Percentiles rank a stretch among this genome's conserved stretches.
These are phyloP conservation scores for Chionoecetes opilio DNA, from an alignment of 1,140 invertebrate genomes.

Conservation along the genomic window DNA sequence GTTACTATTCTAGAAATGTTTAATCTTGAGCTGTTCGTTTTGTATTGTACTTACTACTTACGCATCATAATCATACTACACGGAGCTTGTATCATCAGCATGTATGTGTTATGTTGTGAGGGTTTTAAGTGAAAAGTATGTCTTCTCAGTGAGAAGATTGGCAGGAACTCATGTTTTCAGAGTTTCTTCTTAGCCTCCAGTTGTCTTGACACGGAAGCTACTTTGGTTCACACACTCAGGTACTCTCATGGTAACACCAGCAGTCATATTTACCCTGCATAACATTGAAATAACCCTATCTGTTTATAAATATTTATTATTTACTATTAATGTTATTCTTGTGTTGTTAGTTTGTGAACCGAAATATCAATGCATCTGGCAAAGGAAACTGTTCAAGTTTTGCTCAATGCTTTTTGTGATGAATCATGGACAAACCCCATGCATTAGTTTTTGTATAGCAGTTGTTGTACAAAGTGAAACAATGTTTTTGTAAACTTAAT, in stretches of 20 bases:
- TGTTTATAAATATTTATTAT: constrained; percentile 78
- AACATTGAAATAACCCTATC: constrained; percentile 74
- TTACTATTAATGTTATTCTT: constrained; percentile 78
- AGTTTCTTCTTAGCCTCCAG: constrained; percentile 55
- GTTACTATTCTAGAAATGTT: constrained; percentile 73
- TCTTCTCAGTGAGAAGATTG: constrained; percentile 78
- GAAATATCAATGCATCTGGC: constrained; percentile 73
- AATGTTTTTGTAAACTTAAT: constrained; percentile 77
- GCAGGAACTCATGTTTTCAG: constrained; percentile 60
- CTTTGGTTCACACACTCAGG: constrained; percentile 77
- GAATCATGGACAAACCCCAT: constrained; percentile 76
- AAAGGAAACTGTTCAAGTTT: constrained; percentile 77
- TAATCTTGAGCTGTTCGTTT: constrained; percentile 71
- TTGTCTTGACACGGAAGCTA: constrained; percentile 47
- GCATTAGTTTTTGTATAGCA: constrained; percentile 80
- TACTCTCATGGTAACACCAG: constrained; percentile 74
- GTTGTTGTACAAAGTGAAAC: constrained; percentile 79
- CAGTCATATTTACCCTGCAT: constrained; percentile 77
- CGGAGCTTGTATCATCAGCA: constrained; percentile 77
- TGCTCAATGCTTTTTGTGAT: constrained; percentile 80
- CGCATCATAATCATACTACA: constrained; percentile 76
- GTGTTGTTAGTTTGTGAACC: constrained; percentile 74
- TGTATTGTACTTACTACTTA: constrained; percentile 76
- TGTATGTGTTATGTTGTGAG: constrained; percentile 78
- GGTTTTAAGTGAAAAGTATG: constrained; percentile 59